These are phyloP conservation scores for Furnarius figulus DNA, from an alignment of 2,113 vertebrate species.

Conservation along the genomic window DNA sequence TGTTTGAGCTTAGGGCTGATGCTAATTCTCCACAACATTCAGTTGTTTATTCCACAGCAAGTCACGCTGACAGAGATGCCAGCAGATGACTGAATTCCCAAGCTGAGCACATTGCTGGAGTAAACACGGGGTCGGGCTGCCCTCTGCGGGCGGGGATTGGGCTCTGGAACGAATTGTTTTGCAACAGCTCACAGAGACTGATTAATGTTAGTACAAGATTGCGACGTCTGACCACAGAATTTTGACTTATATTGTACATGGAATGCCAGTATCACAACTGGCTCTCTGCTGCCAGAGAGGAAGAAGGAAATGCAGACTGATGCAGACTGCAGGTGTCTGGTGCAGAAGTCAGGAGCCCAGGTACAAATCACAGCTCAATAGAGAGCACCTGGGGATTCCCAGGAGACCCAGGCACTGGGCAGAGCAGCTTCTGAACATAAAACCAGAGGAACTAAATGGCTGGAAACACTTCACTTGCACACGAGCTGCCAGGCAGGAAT, in stretches of 20 bases:
- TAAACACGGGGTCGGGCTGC: not conserved
- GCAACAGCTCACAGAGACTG: not conserved
- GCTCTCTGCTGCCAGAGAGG: not conserved
- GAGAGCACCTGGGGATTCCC: not conserved
- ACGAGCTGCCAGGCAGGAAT: not conserved
- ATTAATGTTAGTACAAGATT: not conserved
- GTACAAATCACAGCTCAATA: not conserved
- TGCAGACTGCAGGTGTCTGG: not conserved
- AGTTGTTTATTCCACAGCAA: conserved; percentile 8
- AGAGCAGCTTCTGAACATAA: not conserved
- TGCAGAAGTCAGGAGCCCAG: not conserved
- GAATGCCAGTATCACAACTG: not conserved
- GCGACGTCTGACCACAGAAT: not conserved
- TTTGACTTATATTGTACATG: not conserved
- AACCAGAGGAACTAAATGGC: not conserved
- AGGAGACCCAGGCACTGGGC: not conserved
- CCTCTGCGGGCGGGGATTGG: conserved; percentile 38
- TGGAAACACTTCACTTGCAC: not conserved
- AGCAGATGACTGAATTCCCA: not conserved
- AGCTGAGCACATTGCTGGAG: not conserved
- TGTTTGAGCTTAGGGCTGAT: not conserved
- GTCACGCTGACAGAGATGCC: not conserved
- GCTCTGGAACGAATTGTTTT: not conserved
- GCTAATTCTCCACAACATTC: not conserved
- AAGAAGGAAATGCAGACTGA: not conserved